Percentiles rank a stretch among this genome's conserved stretches.
These are phyloP conservation scores for Drosophila rellima DNA, from an alignment of 2,888 invertebrate species.

Conservation along the genomic window DNA sequence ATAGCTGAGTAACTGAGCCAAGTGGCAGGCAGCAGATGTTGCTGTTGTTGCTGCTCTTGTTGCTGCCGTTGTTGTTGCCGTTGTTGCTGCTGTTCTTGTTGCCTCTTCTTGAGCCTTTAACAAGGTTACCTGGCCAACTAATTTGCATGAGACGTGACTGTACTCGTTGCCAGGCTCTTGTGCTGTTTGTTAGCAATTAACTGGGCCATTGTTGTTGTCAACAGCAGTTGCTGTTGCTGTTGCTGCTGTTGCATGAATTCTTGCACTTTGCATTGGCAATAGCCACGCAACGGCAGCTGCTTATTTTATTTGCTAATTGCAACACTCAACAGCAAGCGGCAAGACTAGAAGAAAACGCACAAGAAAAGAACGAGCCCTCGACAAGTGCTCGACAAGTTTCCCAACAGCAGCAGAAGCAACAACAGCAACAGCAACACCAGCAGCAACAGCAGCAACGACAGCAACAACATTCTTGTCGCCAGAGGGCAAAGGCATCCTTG, in stretches of 20 bases:
- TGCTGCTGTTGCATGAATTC: constrained; percentile 35
- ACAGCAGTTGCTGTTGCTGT: constrained; percentile 22
- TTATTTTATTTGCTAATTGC: constrained; percentile 80
- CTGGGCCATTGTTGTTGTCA: constrained; percentile 69
- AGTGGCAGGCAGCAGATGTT: constrained; percentile 19
- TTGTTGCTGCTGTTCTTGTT: constrained; percentile 8
- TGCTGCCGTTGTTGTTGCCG: constrained; percentile 8
- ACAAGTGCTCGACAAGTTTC: constrained; percentile 76
- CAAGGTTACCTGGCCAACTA: constrained; percentile 77
- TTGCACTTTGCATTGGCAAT: constrained; percentile 58
- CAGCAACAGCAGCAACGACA: constrained; percentile 10
- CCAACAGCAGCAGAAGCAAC: constrained; percentile 39
- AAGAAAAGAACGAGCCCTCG: constrained; percentile 52
- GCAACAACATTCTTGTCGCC: constrained; percentile 33
- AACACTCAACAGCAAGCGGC: constrained; percentile 68
- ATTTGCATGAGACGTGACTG: constrained; percentile 77
- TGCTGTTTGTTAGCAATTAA: constrained; percentile 77
- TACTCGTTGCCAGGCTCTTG: constrained; percentile 57
- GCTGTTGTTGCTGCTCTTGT: constrained; percentile 10
- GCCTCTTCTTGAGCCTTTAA: constrained; percentile 46
- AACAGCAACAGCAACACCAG: constrained; percentile 7
- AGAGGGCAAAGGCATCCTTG: constrained; percentile 26
- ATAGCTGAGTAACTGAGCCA: constrained; percentile 27
- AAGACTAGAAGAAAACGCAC: constrained; percentile 32
- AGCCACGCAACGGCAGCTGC: constrained; percentile 62